Percentiles rank a stretch among this genome's conserved stretches.
Conservation (phyloP, 64 coral and sea anemone species). For the Hydrozoanthus tunicans region DNA sequence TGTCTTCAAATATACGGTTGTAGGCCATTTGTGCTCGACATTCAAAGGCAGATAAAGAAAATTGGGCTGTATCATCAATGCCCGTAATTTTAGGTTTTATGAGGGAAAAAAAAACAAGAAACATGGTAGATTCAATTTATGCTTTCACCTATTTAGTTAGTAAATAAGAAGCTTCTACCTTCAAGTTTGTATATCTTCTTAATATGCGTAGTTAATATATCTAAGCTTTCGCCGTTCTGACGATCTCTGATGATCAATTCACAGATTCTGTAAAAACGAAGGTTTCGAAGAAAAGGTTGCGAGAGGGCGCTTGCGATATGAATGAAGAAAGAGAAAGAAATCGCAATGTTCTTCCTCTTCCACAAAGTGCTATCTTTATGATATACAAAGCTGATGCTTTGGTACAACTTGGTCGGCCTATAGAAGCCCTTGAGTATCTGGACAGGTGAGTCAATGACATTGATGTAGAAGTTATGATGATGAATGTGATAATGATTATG, state of each 20-base stretch:
- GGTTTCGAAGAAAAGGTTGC: constrained; percentile 19
- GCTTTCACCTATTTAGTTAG: too few species aligned
- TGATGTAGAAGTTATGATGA: background rate
- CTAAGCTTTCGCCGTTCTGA: background rate
- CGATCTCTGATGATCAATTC: background rate
- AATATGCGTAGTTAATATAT: background rate
- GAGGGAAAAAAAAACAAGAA: too few species aligned
- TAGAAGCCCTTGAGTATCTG: constrained; percentile 26
- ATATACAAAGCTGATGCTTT: constrained; percentile 47
- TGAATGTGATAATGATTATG: background rate
- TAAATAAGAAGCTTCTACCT: background rate
- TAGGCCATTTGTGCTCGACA: too few species aligned
- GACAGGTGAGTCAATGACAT: constrained; percentile 30
- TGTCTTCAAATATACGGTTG: too few species aligned
- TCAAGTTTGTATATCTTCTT: background rate
- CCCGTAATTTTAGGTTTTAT: too few species aligned
- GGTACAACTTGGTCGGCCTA: constrained; percentile 12
- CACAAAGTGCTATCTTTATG: constrained; percentile 2
- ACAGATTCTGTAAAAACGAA: background rate
- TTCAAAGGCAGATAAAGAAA: too few species aligned
- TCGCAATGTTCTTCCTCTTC: background rate
- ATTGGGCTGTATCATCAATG: too few species aligned
- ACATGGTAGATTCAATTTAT: too few species aligned
- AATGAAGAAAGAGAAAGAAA: background rate
- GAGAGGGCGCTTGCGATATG: constrained; percentile 5